Evolutionary conservation across 2,797 vertebrate species (phyloP).

Genomic region (Chaenodraco wilsoni): DNA sequence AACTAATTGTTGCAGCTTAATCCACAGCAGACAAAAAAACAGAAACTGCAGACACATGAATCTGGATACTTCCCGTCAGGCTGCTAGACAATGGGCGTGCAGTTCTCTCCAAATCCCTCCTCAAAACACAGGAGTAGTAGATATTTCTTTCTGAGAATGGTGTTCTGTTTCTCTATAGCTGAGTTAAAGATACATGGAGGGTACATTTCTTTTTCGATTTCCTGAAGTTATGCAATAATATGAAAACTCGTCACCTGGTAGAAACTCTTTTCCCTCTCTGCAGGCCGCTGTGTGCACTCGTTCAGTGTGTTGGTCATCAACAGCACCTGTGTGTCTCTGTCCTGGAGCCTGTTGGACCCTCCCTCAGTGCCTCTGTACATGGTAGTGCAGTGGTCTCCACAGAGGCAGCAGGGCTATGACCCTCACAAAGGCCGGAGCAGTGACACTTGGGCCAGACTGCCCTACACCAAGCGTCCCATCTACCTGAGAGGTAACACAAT

Average conservation of each 20-base stretch:
- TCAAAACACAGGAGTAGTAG: not conserved
- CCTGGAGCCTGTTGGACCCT: conserved; percentile 84
- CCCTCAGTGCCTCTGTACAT: conserved; percentile 78
- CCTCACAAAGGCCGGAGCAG: conserved; percentile 63
- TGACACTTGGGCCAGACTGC: conserved; percentile 86
- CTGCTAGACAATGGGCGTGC: not conserved
- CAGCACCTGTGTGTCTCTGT: conserved; percentile 87
- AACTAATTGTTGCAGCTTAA: no score
- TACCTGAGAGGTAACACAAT: conserved; percentile 70
- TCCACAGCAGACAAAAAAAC: not conserved
- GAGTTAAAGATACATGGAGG: not conserved
- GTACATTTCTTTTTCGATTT: not conserved
- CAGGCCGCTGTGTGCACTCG: conserved; percentile 82
- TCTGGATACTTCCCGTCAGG: not conserved
- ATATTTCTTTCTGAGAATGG: not conserved
- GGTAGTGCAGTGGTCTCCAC: conserved; percentile 88
- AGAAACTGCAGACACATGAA: not conserved
- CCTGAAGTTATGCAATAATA: not conserved
- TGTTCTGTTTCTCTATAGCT: not conserved
- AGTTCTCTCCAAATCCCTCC: not conserved
- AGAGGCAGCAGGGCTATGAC: conserved; percentile 60
- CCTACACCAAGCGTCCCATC: conserved; percentile 65
- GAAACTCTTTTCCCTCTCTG: conserved; percentile 10
- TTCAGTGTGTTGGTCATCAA: conserved; percentile 85
- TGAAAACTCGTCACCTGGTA: not conserved